These are phyloP conservation scores for Cenopis cana DNA, from an alignment of 2,888 invertebrate genomes.

Conservation along the genomic window DNA sequence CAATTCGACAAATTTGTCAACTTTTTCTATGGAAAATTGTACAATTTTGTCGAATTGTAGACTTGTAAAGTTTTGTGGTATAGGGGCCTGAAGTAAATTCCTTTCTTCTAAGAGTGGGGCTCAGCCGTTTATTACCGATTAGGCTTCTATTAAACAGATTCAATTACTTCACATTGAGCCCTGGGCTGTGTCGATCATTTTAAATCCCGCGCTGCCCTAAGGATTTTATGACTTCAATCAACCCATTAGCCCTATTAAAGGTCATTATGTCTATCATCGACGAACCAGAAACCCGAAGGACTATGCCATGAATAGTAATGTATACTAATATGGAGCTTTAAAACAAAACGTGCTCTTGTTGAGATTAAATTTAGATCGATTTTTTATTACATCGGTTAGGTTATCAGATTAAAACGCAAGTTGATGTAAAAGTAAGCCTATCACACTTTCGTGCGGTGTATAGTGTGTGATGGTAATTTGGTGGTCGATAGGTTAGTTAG, in stretches of 20 bases:
- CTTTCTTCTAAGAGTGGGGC: background rate
- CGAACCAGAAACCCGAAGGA: slow-evolving; percentile 58
- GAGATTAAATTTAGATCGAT: slow-evolving; percentile 28
- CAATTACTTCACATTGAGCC: slow-evolving; percentile 59
- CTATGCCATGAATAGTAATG: slow-evolving; percentile 64
- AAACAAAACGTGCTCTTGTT: slow-evolving; percentile 25
- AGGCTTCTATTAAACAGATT: slow-evolving; percentile 61
- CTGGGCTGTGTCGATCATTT: slow-evolving; percentile 39
- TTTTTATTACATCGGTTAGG: slow-evolving; percentile 13
- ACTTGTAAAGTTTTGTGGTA: too few relatives aligned
- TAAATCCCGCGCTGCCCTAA: slow-evolving; percentile 50
- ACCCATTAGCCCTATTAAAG: slow-evolving; percentile 73
- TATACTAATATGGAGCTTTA: slow-evolving; percentile 49
- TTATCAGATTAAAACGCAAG: slow-evolving; percentile 23
- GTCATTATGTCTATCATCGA: slow-evolving; percentile 69
- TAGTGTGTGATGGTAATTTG: background rate
- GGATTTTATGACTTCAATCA: slow-evolving; percentile 75
- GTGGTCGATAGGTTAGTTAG: background rate
- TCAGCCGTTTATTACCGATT: slow-evolving; percentile 46
- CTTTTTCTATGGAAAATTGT: too few relatives aligned
- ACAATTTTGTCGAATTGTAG: too few relatives aligned
- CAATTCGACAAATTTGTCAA: too few relatives aligned
- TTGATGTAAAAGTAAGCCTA: background rate
- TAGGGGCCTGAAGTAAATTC: too few relatives aligned
- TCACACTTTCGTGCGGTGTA: background rate